Evolutionary conservation across 2,888 invertebrate genomes (phyloP).

Genomic region (Tenthredo mesomela): DNA sequence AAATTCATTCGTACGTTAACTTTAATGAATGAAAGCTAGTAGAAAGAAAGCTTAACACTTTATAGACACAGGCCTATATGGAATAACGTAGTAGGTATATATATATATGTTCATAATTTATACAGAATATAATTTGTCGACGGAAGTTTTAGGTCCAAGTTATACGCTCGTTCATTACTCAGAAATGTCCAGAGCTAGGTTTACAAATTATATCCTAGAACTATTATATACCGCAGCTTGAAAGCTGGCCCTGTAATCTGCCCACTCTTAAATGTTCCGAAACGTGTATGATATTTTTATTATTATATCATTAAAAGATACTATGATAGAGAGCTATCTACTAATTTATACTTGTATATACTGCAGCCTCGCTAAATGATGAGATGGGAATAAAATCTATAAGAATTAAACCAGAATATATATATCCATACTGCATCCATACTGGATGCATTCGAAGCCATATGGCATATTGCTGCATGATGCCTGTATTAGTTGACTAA

Average conservation of each 20-base stretch:
- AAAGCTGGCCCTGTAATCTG: constrained; percentile 11
- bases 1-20: not conserved
- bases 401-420: not conserved
- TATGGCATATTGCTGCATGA: too few relatives aligned
- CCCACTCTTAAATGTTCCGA: constrained; percentile 29
- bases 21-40: not conserved
- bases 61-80: not conserved
- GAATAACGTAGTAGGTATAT: not conserved
- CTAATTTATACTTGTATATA: not conserved
- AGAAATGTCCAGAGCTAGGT: constrained; percentile 20
- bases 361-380: not conserved
- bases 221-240: not conserved
- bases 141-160: constrained; percentile 32
- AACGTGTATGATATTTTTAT: constrained; percentile 20
- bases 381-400: not conserved
- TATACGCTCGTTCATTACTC: constrained; percentile 24
- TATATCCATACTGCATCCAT: not conserved
- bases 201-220: constrained; percentile 29
- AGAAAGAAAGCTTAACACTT: not conserved
- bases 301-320: constrained; percentile 6
- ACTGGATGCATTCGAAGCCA: not conserved
- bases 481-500: not conserved
- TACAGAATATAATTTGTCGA: constrained; percentile 33
- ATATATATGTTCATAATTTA: constrained; percentile 10
- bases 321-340: not conserved